Evolutionary conservation across 2,113 vertebrate genomes (phyloP).

Genomic region (Willisornis vidua): DNA sequence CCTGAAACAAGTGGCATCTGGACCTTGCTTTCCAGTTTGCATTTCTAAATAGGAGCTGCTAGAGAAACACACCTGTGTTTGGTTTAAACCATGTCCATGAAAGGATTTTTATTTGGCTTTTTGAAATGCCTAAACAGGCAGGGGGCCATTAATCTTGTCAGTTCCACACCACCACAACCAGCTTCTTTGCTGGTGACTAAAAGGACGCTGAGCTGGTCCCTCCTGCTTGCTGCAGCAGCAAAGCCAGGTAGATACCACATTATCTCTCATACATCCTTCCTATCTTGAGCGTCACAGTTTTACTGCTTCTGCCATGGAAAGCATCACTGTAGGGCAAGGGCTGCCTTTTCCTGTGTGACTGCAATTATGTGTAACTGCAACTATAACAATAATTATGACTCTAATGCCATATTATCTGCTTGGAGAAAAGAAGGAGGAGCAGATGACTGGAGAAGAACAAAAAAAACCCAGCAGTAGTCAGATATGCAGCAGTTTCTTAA

Average conservation of each 20-base stretch:
- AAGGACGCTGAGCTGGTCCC: accelerated
- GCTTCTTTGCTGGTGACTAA: background rate
- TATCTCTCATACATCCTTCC: background rate
- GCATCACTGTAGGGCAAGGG: background rate
- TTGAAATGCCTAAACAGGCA: background rate
- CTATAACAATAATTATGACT: background rate
- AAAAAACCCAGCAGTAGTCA: background rate
- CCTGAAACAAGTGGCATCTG: background rate
- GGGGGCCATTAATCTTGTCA: background rate
- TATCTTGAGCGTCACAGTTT: accelerated
- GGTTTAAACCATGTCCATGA: background rate
- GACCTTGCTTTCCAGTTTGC: background rate
- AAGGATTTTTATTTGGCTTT: background rate
- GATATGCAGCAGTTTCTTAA: background rate
- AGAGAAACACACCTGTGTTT: background rate
- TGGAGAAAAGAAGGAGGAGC: background rate
- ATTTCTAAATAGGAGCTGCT: background rate
- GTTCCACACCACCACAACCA: background rate
- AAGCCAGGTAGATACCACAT: accelerated
- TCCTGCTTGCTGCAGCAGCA: background rate
- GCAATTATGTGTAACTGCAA: background rate
- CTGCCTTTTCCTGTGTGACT: background rate
- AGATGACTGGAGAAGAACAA: background rate
- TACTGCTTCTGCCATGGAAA: background rate
- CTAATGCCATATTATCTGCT: background rate